Evolutionary conservation across 1,140 invertebrate species (phyloP).

Genomic region (Ladona fulva): DNA sequence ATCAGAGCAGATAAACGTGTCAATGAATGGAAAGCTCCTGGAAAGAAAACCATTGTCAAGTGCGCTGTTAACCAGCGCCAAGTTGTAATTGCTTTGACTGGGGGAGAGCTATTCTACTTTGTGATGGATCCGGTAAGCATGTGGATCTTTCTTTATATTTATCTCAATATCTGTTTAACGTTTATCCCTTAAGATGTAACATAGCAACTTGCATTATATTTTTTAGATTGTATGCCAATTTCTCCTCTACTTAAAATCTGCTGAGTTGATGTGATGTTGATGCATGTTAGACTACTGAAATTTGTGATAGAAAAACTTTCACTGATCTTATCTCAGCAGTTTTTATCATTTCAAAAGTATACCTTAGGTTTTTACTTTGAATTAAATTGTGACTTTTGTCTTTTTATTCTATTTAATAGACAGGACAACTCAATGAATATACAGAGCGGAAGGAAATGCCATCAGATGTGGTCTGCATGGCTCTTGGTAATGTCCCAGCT

Average conservation of each 20-base stretch:
- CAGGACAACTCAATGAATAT: conserved; percentile 96
- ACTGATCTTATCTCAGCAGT: neutral
- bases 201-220: no score
- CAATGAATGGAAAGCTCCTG: conserved; percentile 98
- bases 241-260: neutral
- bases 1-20: conserved; percentile 95
- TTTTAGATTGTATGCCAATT: conserved; percentile 2
- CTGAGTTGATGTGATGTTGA: neutral
- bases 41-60: conserved; percentile 93
- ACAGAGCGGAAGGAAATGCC: conserved; percentile 95
- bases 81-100: conserved; percentile 94
- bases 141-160: conserved; percentile 12
- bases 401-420: conserved; percentile 43
- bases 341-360: neutral
- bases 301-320: neutral
- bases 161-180: conserved; percentile 32
- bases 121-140: conserved; percentile 95
- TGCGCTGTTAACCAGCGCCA: conserved; percentile 98
- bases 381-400: neutral
- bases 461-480: conserved; percentile 97
- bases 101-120: conserved; percentile 98
- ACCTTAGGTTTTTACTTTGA: neutral
- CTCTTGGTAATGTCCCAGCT: conserved; percentile 84
- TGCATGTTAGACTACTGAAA: conserved; percentile 12
- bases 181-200: conserved; percentile 24